phyloP scores from a whole-genome alignment of 1,140 invertebrate genomes.

The Colletes gigas region DNA sequence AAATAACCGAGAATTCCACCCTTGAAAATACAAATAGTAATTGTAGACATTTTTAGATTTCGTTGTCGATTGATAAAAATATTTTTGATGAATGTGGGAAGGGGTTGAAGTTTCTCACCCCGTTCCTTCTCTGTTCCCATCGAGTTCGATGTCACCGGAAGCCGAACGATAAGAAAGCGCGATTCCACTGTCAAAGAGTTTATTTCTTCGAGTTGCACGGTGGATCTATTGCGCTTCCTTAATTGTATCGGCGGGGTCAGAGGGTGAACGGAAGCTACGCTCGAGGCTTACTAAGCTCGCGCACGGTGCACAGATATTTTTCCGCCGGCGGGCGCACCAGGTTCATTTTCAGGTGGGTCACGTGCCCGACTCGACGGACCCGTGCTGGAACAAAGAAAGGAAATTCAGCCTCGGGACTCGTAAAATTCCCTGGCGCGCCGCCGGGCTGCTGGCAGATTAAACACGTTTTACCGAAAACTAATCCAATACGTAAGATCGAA shows the following conservation, averaged over 20 bases:
- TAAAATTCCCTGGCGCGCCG: constrained; percentile 26
- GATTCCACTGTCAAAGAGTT: constrained; percentile 49
- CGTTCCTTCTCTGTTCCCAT: too few relatives aligned
- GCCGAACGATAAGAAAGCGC: constrained; percentile 1
- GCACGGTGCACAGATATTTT: constrained; percentile 40
- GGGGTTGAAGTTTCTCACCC: too few relatives aligned
- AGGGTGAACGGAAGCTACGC: constrained; percentile 17
- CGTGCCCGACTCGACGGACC: constrained; percentile 21
- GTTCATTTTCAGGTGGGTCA: constrained; percentile 57
- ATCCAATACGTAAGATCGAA: constrained; percentile 9
- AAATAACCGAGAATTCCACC: too few relatives aligned
- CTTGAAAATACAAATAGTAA: too few relatives aligned
- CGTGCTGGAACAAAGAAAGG: background rate
- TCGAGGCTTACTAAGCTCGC: constrained; percentile 19
- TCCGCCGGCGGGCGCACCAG: constrained; percentile 1
- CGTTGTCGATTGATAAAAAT: too few relatives aligned
- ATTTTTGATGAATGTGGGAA: too few relatives aligned
- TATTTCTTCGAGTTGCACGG: constrained; percentile 33
- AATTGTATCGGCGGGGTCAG: constrained; percentile 41
- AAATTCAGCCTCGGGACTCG: constrained; percentile 16
- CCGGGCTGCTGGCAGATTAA: constrained; percentile 6
- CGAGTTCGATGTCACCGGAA: background rate
- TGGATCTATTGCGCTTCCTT: constrained; percentile 39
- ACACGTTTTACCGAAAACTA: constrained; percentile 9
- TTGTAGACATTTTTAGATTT: too few relatives aligned